Percentiles rank a stretch among this genome's conserved stretches.
Conservation (phyloP, 2,113 vertebrate species). For the Spermophilus dauricus region DNA sequence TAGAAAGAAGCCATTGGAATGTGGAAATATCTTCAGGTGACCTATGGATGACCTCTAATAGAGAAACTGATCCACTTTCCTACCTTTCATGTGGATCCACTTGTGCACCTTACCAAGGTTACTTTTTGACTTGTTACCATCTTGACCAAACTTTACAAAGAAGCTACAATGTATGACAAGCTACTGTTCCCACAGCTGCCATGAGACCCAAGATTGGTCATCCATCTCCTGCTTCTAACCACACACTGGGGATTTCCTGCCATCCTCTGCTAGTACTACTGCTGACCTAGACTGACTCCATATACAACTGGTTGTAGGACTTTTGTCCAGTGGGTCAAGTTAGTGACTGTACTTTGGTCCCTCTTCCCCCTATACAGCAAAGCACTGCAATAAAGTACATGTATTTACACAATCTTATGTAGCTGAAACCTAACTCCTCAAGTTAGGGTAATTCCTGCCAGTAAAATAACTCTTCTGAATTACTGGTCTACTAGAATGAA, state of each 20-base stretch:
- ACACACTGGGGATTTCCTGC: not conserved
- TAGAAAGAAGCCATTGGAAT: not conserved
- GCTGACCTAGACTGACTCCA: not conserved
- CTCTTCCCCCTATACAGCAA: not conserved
- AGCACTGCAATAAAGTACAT: not conserved
- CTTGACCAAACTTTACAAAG: not conserved
- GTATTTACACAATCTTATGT: not conserved
- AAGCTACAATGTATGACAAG: not conserved
- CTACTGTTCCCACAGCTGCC: not conserved
- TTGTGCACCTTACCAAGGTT: not conserved
- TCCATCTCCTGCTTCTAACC: not conserved
- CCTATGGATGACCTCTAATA: not conserved
- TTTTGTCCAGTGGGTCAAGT: not conserved
- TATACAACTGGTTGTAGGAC: not conserved
- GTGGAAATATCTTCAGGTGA: not conserved
- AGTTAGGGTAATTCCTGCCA: not conserved
- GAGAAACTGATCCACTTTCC: no score
- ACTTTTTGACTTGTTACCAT: not conserved
- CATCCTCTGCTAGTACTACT: not conserved
- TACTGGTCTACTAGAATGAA: not conserved
- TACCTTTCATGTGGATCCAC: not conserved
- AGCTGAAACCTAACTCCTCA: not conserved
- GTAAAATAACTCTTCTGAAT: not conserved
- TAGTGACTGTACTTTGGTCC: not conserved
- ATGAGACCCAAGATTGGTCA: not conserved